phyloP scores from a whole-genome alignment of 1,140 invertebrate species.

The Leptinotarsa defecta region DNA sequence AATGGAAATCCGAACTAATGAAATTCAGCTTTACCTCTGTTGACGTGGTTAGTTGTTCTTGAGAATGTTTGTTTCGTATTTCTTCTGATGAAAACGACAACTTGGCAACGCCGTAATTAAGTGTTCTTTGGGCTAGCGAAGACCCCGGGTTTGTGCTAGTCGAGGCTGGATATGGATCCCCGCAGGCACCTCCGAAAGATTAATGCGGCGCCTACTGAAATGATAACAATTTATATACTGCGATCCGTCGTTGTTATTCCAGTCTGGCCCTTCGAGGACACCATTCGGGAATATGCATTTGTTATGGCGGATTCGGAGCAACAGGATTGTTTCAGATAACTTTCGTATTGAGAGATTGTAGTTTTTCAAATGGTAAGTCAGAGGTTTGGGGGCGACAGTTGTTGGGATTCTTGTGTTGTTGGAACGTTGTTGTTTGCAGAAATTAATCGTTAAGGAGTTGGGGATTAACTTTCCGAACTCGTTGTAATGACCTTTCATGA shows the following conservation, averaged over 20 bases:
- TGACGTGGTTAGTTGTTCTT: too few relatives aligned
- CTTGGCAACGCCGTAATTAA: not conserved
- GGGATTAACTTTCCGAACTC: too few relatives aligned
- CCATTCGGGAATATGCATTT: not conserved
- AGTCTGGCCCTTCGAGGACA: conserved; percentile 16
- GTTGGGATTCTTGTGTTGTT: too few relatives aligned
- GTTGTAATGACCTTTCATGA: too few relatives aligned
- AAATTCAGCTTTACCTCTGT: too few relatives aligned
- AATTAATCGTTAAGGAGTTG: too few relatives aligned
- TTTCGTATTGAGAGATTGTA: too few relatives aligned
- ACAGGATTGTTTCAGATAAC: not conserved
- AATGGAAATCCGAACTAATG: too few relatives aligned
- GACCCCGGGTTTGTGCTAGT: not conserved
- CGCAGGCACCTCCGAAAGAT: not conserved
- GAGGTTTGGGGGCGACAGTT: too few relatives aligned
- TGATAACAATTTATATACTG: conserved; percentile 22
- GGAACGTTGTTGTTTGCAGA: too few relatives aligned
- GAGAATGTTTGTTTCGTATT: not conserved
- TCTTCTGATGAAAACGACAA: not conserved
- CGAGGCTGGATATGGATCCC: not conserved
- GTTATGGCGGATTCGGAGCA: not conserved
- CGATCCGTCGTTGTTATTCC: conserved; percentile 18
- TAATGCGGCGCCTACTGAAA: conserved; percentile 24
- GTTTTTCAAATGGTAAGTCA: too few relatives aligned
- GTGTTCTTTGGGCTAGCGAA: not conserved